Evolutionary conservation across 2,113 vertebrate genomes (phyloP), one percentile per base, ranked within the genome.

Genomic region (Apus apus): DNA sequence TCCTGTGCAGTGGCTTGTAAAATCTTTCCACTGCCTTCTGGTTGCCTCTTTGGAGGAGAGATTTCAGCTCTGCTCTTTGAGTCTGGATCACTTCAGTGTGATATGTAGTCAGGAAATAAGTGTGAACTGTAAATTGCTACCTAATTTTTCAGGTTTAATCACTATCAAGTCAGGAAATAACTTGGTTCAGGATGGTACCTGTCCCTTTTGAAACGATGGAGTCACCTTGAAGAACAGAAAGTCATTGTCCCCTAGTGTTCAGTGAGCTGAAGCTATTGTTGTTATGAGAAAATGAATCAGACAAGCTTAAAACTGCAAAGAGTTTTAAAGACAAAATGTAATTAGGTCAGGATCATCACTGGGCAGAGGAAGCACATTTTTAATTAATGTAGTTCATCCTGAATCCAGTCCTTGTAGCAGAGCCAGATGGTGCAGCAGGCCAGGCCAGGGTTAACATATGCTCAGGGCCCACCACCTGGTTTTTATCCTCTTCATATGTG

Each of bases 391-490:
- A 54, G 34, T 38, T 26, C 7, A 4, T 45, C 73, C 29, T 27
- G 34, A 86, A 67, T 34, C 12, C 20, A 53, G 5, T 3, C 9
- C 17, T 23, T 34, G 9, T 14, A 13, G 8, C 32, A 57, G 29
- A 54, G 32, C 51, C 77, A 57, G 13, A 5, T 36, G 51, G 67
- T 62, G 20, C 60, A 86, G 11, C 30, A 1, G 4, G 26, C 9
- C 32, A 29, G 3, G 9, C 2, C 11, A 5, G 13, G 9, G 7
- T 51, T 34, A 22, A 7, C 14, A 3, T 5, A 0, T 3, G 5
- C 40, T 36, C 22, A 54, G 27, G 56, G n/a, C 51, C 60, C 38
- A 15, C 30, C n/a, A 5, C 53, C 40, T 46, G 43, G 32, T 67
- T 82, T 64, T 57, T 27, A 20, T 34, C 60, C 43, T 51, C 46